Evolutionary conservation across 2,113 vertebrate species (phyloP).

Genomic region (Petroica traversi): DNA sequence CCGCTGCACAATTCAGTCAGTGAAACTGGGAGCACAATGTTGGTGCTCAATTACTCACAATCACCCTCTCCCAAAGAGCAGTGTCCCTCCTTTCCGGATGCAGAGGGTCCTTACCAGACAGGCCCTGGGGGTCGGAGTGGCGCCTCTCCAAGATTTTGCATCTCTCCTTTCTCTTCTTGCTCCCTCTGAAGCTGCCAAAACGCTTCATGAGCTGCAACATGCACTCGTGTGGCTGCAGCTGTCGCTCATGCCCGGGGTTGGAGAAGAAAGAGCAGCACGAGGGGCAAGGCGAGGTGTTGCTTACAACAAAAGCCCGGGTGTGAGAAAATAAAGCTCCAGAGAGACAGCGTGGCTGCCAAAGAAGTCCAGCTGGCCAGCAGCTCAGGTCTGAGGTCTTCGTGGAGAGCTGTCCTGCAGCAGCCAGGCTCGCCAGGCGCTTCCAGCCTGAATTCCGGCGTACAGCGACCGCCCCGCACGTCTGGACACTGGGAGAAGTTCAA

Average conservation of each 20-base stretch:
- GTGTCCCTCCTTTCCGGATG: fast-evolving
- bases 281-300: not conserved
- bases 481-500: not conserved
- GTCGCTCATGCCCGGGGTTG: conserved; percentile 37
- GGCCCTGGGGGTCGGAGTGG: conserved; percentile 82
- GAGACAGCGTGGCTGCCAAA: not conserved
- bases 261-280: not conserved
- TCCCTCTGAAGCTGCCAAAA: conserved; percentile 90
- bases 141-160: conserved; percentile 74
- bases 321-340: not conserved
- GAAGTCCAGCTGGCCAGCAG: not conserved
- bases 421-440: not conserved
- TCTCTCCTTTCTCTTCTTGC: conserved; percentile 83
- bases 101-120: conserved; percentile 70
- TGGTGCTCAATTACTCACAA: not conserved
- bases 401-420: not conserved
- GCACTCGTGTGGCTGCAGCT: not conserved
- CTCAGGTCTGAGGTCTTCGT: not conserved
- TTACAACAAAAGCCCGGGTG: not conserved
- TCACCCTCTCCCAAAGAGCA: not conserved
- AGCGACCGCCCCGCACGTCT: not conserved
- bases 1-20: fast-evolving
- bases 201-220: conserved; percentile 87
- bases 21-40: not conserved
- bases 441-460: not conserved